A percentile compares a stretch with the other conserved stretches of the same genome.
Evolutionary conservation across 1,140 invertebrate genomes (phyloP).

Genomic region (Pentalonia nigronervosa): DNA sequence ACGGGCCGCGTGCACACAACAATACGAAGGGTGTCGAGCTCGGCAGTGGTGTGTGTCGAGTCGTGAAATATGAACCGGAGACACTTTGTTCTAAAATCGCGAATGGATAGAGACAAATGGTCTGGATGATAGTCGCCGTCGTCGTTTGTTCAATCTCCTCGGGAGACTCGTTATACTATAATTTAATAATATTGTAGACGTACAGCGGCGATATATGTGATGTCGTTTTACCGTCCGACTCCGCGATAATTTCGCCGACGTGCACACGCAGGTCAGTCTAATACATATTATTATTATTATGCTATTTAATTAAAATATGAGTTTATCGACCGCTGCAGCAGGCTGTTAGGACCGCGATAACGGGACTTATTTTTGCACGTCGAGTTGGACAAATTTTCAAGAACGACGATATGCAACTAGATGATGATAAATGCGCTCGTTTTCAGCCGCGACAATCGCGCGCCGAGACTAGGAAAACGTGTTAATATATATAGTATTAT

Average conservation of each 20-base stretch:
- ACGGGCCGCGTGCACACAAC: background rate
- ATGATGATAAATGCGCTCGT: background rate
- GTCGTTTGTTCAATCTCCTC: background rate
- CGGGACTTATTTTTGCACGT: background rate
- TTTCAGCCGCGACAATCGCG: background rate
- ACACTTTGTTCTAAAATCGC: constrained; percentile 47
- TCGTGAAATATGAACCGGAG: constrained; percentile 54
- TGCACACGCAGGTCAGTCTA: background rate
- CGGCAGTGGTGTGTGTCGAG: background rate
- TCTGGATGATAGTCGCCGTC: background rate
- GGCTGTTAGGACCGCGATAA: background rate
- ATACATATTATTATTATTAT: background rate
- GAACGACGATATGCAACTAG: background rate
- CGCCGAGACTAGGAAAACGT: background rate
- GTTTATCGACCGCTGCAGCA: background rate
- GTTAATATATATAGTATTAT: background rate
- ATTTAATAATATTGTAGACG: no score
- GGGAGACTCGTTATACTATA: background rate
- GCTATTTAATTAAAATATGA: background rate
- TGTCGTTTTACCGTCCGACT: background rate
- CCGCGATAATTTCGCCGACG: background rate
- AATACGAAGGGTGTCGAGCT: background rate
- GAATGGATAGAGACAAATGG: constrained; percentile 46
- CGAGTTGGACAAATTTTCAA: background rate
- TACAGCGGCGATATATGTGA: background rate